Evolutionary conservation across 2,113 vertebrate species (phyloP).

Genomic region (Poeciliopsis retropinna): DNA sequence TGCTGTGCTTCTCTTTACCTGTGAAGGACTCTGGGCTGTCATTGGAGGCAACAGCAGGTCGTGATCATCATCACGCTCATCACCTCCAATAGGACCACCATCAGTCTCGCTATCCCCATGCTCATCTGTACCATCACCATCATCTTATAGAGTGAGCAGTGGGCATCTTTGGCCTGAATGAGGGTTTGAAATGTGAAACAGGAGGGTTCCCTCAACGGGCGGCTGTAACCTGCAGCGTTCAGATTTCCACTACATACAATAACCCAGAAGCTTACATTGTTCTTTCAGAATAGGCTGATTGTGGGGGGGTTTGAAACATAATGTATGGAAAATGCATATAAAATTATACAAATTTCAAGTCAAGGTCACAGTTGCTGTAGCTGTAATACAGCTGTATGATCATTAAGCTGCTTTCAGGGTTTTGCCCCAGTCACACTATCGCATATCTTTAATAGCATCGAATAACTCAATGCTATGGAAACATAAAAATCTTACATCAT

Average conservation of each 20-base stretch:
- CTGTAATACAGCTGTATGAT: too few species aligned
- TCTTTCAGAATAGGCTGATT: slow-evolving; percentile 1
- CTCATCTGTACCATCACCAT: slow-evolving; percentile 55
- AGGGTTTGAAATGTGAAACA: slow-evolving; percentile 38
- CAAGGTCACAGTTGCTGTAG: too few species aligned
- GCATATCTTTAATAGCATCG: neutral
- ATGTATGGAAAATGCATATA: neutral
- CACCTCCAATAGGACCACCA: slow-evolving; percentile 20
- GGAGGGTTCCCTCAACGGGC: slow-evolving; percentile 28
- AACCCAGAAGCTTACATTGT: slow-evolving; percentile 19
- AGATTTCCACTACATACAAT: slow-evolving; percentile 18
- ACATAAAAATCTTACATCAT: neutral
- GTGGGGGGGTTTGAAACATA: slow-evolving; percentile 4
- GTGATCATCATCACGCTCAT: slow-evolving; percentile 49
- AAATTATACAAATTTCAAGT: neutral
- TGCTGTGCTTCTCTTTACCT: slow-evolving; percentile 25
- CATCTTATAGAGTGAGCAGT: slow-evolving; percentile 45
- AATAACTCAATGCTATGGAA: neutral
- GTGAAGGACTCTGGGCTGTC: slow-evolving; percentile 34
- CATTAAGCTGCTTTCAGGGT: neutral
- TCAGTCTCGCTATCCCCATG: slow-evolving; percentile 51
- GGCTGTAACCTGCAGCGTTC: slow-evolving; percentile 15
- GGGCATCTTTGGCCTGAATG: slow-evolving; percentile 23
- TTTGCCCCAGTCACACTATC: neutral
- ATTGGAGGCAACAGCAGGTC: slow-evolving; percentile 39